Base-by-base conservation (phyloP, 2,888 invertebrate genomes). In the Ophion obscuratus region DNA sequence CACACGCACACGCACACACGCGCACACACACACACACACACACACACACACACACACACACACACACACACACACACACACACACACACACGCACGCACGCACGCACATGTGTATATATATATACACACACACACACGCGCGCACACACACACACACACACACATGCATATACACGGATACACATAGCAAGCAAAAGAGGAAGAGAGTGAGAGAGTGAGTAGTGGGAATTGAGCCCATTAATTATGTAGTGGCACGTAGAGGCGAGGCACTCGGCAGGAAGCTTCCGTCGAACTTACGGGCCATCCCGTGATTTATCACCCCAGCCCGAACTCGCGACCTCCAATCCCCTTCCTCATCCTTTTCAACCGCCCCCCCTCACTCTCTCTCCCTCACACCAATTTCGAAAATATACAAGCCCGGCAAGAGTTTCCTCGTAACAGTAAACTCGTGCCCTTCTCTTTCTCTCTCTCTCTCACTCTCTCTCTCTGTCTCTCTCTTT, bases 211-310 rank as follows among this genome's bases (percentile, higher is more conserved):
- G 76, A 10, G 66, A 47, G 57, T 64, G 78, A 83, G 59, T 70
- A 80, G 53, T 74, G 77, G 75, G 70, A 61, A 71, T 47, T 44
- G 83, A 83, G 81, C 70, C 80, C 82, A 86, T 86, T 86, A 83
- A 85, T 85, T 85, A 85, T 85, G 84, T 81, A 85, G 84, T 85
- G 84, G 84, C 84, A 85, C 84, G 84, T 85, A 85, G 84, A 85
- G 68, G 84, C 84, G 81, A 84, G 81, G 84, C 78, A 81, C 84
- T 85, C 84, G 81, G 77, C 84, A 81, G 84, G 84, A 85, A 85
- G 81, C 81, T 85, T 74, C 74, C 84, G 84, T 85, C 84, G 84
- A 85, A 85, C 84, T 85, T 85, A 78, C 81, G 77, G 84, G 81
- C 81, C 84, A 81, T 78, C 77, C 78, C 67, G 84, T 85, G 84